A percentile compares a stretch with the other conserved stretches of the same genome.
These are phyloP conservation scores for Mormyrus proboscirostris DNA, from an alignment of 2,797 vertebrate species.

Conservation along the genomic window DNA sequence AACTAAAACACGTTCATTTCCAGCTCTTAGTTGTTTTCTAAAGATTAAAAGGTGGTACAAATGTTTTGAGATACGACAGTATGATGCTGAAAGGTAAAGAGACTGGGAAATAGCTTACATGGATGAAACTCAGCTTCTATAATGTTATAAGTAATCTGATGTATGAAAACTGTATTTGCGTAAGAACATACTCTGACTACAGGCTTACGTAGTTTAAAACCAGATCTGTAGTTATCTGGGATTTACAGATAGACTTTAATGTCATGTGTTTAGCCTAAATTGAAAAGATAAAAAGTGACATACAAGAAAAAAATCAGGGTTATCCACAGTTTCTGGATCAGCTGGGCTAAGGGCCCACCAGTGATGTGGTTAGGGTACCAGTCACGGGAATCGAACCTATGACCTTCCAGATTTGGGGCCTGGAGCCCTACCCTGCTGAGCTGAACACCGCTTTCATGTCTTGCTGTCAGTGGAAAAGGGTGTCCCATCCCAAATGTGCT, in stretches of 20 bases:
- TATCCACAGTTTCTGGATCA: neutral
- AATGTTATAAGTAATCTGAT: neutral
- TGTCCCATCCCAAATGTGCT: neutral
- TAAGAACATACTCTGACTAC: neutral
- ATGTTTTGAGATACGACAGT: neutral
- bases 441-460: neutral
- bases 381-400: neutral
- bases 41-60: neutral
- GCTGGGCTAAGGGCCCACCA: neutral
- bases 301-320: neutral
- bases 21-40: neutral
- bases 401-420: neutral
- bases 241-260: neutral
- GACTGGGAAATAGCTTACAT: neutral
- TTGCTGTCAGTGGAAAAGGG: neutral
- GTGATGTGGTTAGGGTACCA: neutral
- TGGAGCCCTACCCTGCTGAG: neutral
- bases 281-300: neutral
- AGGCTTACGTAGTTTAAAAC: neutral
- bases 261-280: neutral
- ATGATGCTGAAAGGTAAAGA: neutral
- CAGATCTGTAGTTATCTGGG: neutral
- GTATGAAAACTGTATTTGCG: neutral
- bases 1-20: neutral
- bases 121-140: neutral